A percentile compares a stretch with the other conserved stretches of the same genome.
Evolutionary conservation across 2,113 vertebrate genomes (phyloP).

Genomic region (Columbina picui): DNA sequence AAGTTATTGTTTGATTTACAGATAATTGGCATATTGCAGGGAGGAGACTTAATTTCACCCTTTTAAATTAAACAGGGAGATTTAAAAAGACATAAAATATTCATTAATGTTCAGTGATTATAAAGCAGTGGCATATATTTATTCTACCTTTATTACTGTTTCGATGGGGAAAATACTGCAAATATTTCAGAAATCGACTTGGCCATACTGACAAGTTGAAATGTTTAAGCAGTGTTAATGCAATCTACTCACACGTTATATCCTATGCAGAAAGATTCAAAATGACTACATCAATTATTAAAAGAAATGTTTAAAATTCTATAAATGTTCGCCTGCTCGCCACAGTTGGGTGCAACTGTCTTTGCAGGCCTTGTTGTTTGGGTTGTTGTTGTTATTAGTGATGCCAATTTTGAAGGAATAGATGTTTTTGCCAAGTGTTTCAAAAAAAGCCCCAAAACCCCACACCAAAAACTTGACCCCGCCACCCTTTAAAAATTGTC

Average conservation of each 20-base stretch:
- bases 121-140: conserved; percentile 87
- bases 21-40: conserved; percentile 90
- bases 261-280: conserved; percentile 84
- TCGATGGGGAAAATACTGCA: conserved; percentile 88
- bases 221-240: conserved; percentile 87
- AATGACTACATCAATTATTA: conserved; percentile 92
- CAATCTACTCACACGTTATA: conserved; percentile 82
- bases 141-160: conserved; percentile 89
- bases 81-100: conserved; percentile 96
- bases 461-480: background rate
- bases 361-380: conserved; percentile 66
- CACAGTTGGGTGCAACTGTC: conserved; percentile 82
- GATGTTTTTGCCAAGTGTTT: conserved; percentile 8
- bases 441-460: background rate
- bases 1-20: conserved; percentile 94
- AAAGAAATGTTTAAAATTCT: conserved; percentile 85
- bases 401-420: conserved; percentile 59
- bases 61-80: conserved; percentile 95
- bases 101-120: conserved; percentile 90
- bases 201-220: conserved; percentile 88
- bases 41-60: conserved; percentile 90
- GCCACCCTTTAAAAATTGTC: conserved; percentile 3
- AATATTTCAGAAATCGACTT: conserved; percentile 88
- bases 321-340: conserved; percentile 71
- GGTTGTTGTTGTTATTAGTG: conserved; percentile 55